Conservation (phyloP, 2,888 invertebrate species). For the Fissipunctia ypsillon region DNA sequence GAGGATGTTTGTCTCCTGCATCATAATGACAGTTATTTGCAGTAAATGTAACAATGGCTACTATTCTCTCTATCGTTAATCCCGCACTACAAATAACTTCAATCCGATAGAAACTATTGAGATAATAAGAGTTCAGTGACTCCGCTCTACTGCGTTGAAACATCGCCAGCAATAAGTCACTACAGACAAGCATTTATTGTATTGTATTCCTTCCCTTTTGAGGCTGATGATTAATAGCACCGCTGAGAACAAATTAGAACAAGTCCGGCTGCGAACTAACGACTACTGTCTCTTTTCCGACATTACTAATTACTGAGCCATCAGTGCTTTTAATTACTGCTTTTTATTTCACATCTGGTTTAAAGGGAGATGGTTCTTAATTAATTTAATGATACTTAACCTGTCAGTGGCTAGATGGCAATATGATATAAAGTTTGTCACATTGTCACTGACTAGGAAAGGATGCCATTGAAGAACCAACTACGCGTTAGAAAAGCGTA, state of each 20-base stretch:
- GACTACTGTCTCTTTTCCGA: conserved; percentile 60
- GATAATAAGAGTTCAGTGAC: conserved; percentile 58
- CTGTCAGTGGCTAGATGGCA: neutral
- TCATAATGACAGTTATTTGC: conserved; percentile 1
- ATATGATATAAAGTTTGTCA: neutral
- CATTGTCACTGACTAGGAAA: neutral
- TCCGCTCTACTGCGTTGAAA: conserved; percentile 33
- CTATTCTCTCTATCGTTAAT: conserved; percentile 28
- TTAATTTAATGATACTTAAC: conserved; percentile 14
- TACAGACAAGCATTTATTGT: conserved; percentile 59
- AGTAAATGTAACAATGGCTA: neutral
- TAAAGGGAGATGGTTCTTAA: conserved; percentile 22
- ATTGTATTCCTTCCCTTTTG: conserved; percentile 56
- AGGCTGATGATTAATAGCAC: conserved; percentile 50
- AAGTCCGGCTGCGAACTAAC: conserved; percentile 53
- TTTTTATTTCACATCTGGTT: conserved; percentile 42
- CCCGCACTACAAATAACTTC: conserved; percentile 27
- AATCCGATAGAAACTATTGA: conserved; percentile 35
- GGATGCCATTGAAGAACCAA: neutral
- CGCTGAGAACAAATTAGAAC: conserved; percentile 59
- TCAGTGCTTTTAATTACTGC: conserved; percentile 48
- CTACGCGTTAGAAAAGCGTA: neutral
- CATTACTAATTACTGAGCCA: conserved; percentile 56
- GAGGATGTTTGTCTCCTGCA: neutral
- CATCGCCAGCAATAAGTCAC: conserved; percentile 50